These are phyloP conservation scores for Zaprionus lineosus DNA, from an alignment of 2,888 invertebrate genomes.

Conservation along the genomic window DNA sequence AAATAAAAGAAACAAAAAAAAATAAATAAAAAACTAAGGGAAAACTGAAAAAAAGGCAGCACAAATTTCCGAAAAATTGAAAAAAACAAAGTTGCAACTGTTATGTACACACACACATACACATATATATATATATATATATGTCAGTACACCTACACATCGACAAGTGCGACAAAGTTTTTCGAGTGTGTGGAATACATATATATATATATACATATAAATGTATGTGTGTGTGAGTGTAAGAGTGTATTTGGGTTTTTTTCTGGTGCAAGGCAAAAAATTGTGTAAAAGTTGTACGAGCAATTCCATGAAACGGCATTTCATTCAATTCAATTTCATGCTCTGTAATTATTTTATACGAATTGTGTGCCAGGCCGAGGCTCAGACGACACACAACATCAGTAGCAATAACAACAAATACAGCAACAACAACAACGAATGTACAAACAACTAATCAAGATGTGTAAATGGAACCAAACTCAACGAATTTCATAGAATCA, in stretches of 20 bases:
- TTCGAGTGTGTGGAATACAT: background rate
- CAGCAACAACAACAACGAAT: constrained; percentile 16
- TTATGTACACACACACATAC: constrained; percentile 26
- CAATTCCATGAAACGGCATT: constrained; percentile 55
- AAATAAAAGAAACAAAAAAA: background rate
- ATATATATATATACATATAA: background rate
- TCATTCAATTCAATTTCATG: constrained; percentile 70
- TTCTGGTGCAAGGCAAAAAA: too few relatives aligned
- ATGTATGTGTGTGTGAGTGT: background rate
- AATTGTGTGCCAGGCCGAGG: constrained; percentile 21
- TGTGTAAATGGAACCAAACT: constrained; percentile 24
- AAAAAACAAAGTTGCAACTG: constrained; percentile 22
- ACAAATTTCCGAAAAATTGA: too few relatives aligned
- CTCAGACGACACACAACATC: background rate
- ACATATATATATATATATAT: background rate
- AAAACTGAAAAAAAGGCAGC: too few relatives aligned
- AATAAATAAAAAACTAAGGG: too few relatives aligned
- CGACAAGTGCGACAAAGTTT: constrained; percentile 25
- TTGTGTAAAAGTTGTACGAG: constrained; percentile 40
- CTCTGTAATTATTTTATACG: constrained; percentile 61
- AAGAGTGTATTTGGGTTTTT: too few relatives aligned
- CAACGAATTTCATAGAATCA: background rate
- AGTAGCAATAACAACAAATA: constrained; percentile 5
- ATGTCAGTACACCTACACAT: background rate
- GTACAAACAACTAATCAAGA: constrained; percentile 50